phyloP scores from a whole-genome alignment of 2,797 vertebrate species.

The Malurus leucopterus region DNA sequence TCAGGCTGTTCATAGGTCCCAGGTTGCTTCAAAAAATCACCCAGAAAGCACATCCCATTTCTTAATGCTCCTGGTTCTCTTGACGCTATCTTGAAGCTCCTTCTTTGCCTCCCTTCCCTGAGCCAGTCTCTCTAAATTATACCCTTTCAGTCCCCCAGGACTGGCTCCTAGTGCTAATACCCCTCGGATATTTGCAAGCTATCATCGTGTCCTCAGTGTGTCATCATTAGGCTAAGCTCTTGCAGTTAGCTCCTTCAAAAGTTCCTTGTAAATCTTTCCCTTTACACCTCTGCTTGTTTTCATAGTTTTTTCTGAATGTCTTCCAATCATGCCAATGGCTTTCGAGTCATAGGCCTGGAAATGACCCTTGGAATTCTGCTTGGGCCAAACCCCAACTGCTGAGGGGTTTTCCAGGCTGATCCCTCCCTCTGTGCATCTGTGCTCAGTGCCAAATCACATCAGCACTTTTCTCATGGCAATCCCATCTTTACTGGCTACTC shows the following conservation, averaged over 20 bases:
- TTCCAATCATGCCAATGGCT: conserved; percentile 9
- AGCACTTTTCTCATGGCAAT: background rate
- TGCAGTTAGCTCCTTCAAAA: conserved; percentile 41
- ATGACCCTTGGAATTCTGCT: background rate
- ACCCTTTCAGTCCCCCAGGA: background rate
- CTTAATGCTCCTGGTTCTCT: background rate
- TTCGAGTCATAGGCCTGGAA: background rate
- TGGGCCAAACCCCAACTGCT: background rate
- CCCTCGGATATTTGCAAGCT: conserved; percentile 53
- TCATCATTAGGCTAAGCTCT: conserved; percentile 43
- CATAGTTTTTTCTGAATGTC: conserved; percentile 36
- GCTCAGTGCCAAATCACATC: background rate
- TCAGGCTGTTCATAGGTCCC: background rate
- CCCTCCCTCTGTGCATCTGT: background rate
- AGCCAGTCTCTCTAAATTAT: conserved; percentile 23
- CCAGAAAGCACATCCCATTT: background rate
- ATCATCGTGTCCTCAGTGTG: conserved; percentile 29
- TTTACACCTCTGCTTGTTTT: conserved; percentile 41
- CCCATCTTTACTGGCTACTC: background rate
- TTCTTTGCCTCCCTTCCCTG: background rate
- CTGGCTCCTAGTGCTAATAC: conserved; percentile 41
- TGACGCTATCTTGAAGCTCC: background rate
- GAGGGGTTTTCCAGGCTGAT: background rate
- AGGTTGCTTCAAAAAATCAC: background rate
- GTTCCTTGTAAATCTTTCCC: conserved; percentile 54